Evolutionary conservation across 2,797 vertebrate species (phyloP).

Genomic region (Centropyge bicolor): DNA sequence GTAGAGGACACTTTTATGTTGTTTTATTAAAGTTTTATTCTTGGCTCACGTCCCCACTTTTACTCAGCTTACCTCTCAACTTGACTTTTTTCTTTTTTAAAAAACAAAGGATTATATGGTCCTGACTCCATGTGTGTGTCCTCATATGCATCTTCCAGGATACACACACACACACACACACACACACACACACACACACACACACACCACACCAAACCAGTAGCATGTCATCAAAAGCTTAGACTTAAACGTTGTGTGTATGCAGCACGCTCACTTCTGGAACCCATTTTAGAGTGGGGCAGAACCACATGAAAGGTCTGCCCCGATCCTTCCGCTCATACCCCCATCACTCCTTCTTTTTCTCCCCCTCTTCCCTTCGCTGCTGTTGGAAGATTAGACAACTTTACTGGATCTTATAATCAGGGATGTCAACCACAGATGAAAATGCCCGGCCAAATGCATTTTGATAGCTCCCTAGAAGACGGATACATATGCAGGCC

Average conservation of each 20-base stretch:
- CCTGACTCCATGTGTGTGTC: slow-evolving; percentile 6
- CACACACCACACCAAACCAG: slow-evolving; percentile 64
- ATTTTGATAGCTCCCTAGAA: slow-evolving; percentile 73
- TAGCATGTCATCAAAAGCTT: slow-evolving; percentile 80
- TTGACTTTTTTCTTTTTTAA: slow-evolving; percentile 3
- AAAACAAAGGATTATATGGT: slow-evolving; percentile 52
- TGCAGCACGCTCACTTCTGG: slow-evolving; percentile 72
- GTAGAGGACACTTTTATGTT: slow-evolving; percentile 28
- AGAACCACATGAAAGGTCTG: slow-evolving; percentile 80
- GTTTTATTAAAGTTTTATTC: slow-evolving; percentile 28
- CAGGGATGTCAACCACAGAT: slow-evolving; percentile 76
- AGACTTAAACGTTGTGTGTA: slow-evolving; percentile 62
- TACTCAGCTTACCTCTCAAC: slow-evolving; percentile 20
- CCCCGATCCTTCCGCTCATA: slow-evolving; percentile 59
- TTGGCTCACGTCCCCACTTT: slow-evolving; percentile 21
- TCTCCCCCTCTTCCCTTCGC: slow-evolving; percentile 50
- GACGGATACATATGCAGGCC: slow-evolving; percentile 77
- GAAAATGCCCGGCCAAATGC: slow-evolving; percentile 73
- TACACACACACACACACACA: slow-evolving; percentile 25
- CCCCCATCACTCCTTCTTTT: slow-evolving; percentile 39
- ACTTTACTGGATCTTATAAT: slow-evolving; percentile 81
- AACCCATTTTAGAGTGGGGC: slow-evolving; percentile 76
- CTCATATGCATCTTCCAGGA: slow-evolving; percentile 37
- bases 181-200: slow-evolving; percentile 33
- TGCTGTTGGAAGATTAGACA: slow-evolving; percentile 78